Percentiles rank a stretch among this genome's conserved stretches.
phyloP scores from a whole-genome alignment of 2,888 invertebrate genomes.

The Leptogaster cylindrica region DNA sequence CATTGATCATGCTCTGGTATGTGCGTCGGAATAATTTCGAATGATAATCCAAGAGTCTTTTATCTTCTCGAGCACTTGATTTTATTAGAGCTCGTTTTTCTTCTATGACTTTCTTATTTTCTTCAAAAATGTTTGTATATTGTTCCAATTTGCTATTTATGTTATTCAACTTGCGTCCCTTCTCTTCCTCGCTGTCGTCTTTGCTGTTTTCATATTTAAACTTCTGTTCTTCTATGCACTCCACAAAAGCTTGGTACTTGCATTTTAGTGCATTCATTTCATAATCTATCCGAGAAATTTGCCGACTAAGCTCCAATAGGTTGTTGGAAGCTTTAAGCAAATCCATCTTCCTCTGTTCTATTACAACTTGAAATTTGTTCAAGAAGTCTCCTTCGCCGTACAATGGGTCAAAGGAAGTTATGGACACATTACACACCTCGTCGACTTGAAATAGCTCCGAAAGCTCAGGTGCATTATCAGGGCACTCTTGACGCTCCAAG shows the following conservation, averaged over 20 bases:
- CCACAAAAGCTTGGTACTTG: not conserved
- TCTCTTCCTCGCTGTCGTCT: not conserved
- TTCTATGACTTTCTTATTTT: not conserved
- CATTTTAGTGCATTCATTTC: not conserved
- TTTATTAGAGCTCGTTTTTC: not conserved
- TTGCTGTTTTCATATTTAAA: not conserved
- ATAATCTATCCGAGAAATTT: conserved; percentile 4
- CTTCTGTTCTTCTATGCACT: not conserved
- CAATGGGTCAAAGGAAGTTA: not conserved
- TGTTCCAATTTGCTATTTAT: not conserved
- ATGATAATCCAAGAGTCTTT: not conserved
- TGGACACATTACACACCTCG: not conserved
- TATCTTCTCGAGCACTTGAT: not conserved
- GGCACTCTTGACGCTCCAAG: not conserved
- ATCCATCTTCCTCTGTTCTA: not conserved
- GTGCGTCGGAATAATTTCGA: not conserved
- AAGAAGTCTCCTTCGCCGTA: not conserved
- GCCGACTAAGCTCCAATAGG: not conserved
- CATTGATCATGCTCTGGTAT: not conserved
- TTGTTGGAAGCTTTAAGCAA: not conserved
- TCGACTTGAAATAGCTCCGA: not conserved
- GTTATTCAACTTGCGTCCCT: not conserved
- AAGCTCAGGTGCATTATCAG: not conserved
- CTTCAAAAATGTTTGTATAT: not conserved
- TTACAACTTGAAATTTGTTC: not conserved